Percentiles rank a stretch among this genome's conserved stretches.
These are phyloP conservation scores for Sylvia borin DNA, from an alignment of 2,797 vertebrate species.

Conservation along the genomic window DNA sequence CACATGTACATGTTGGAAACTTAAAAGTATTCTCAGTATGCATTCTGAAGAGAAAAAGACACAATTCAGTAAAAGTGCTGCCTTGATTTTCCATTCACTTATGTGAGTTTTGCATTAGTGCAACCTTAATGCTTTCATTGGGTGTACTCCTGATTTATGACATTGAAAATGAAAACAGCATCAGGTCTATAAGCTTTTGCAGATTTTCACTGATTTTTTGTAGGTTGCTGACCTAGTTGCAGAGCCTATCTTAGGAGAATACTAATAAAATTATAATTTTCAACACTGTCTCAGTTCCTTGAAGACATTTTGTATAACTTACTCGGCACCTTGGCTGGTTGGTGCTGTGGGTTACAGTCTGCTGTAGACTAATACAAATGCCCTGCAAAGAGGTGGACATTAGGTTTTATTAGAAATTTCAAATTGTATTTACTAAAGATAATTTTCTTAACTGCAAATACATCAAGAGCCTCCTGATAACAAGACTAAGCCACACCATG, in stretches of 20 bases:
- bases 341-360: not conserved
- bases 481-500: not conserved
- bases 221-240: not conserved
- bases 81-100: not conserved
- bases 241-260: not conserved
- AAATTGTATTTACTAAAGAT: not conserved
- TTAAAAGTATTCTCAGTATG: not conserved
- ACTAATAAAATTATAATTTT: not conserved
- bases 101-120: not conserved
- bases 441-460: conserved; percentile 26
- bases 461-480: not conserved
- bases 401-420: not conserved
- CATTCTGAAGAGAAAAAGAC: not conserved
- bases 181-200: not conserved
- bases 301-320: not conserved
- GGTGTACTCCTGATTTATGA: not conserved
- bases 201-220: not conserved
- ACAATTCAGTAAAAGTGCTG: not conserved
- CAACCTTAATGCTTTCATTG: not conserved
- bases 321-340: not conserved
- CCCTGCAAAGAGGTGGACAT: not conserved
- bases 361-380: not conserved
- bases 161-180: not conserved
- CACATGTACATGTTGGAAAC: not conserved
- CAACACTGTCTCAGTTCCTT: not conserved